Conservation (phyloP, 2,888 invertebrate species). For the Noctua janthe region DNA sequence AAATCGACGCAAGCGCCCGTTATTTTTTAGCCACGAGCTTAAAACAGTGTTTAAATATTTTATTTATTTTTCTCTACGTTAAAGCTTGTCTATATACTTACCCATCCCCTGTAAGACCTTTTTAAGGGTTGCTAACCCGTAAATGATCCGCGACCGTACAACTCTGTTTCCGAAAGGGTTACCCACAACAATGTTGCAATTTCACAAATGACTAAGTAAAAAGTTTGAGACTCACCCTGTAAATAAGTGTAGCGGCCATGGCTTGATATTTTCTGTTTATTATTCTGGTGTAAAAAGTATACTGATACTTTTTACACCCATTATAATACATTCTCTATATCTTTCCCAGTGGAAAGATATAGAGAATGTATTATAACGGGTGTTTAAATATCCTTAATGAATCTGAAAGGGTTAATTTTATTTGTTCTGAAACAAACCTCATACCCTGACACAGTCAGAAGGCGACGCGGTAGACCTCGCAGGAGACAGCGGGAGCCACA, state of each 20-base stretch:
- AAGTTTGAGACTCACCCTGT: slow-evolving; percentile 37
- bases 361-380: no score
- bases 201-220: slow-evolving; percentile 40
- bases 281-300: slow-evolving; percentile 19
- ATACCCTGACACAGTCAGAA: no score
- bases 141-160: slow-evolving; percentile 17
- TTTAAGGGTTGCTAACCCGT: slow-evolving; percentile 18
- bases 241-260: slow-evolving; percentile 4
- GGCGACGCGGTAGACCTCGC: no score
- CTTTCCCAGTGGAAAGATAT: neutral
- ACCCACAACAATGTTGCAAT: slow-evolving; percentile 41
- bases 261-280: slow-evolving; percentile 34
- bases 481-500: no score
- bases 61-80: neutral
- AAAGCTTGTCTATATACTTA: slow-evolving; percentile 4
- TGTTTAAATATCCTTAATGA: no score
- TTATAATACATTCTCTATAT: no score
- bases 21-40: no score
- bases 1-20: no score
- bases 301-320: no score
- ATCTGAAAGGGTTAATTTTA: no score
- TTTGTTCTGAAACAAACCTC: no score
- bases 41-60: neutral
- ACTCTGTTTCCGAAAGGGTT: slow-evolving; percentile 38
- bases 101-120: neutral